Evolutionary conservation across 2,797 vertebrate species (phyloP).

Genomic region (Eidolon dupreanum): DNA sequence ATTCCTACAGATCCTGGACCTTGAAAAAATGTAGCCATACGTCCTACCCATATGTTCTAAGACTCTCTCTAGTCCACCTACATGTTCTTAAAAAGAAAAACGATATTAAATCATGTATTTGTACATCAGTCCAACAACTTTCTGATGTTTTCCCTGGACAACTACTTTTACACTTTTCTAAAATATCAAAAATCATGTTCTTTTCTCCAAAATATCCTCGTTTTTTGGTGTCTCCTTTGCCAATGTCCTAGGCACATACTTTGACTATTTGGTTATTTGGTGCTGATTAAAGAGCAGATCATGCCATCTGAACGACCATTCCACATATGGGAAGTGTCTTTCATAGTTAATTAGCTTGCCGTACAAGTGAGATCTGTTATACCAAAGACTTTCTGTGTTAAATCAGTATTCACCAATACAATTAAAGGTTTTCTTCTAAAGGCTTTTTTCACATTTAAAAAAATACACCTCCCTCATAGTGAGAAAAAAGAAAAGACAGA

Average conservation of each 20-base stretch:
- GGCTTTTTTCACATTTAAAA: background rate
- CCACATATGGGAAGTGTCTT: background rate
- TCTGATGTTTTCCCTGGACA: constrained; percentile 5
- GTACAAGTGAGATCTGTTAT: background rate
- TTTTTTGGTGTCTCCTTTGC: background rate
- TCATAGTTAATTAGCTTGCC: background rate
- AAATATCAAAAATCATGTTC: background rate
- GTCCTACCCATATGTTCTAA: background rate
- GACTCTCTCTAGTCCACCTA: background rate
- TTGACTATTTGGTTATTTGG: background rate
- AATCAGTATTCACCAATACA: background rate
- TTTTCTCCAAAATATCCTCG: background rate
- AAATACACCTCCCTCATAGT: background rate
- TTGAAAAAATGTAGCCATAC: background rate
- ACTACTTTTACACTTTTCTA: background rate
- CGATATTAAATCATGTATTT: background rate
- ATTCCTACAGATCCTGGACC: background rate
- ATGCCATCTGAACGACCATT: background rate
- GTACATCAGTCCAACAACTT: background rate
- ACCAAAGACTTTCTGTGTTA: constrained; percentile 2
- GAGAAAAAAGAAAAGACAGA: background rate
- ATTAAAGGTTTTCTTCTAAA: constrained; percentile 24
- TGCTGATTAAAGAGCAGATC: background rate
- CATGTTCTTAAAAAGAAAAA: constrained; percentile 24
- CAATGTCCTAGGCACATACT: background rate